Percentiles rank a stretch among this genome's conserved stretches.
Evolutionary conservation across 2,113 vertebrate genomes (phyloP).

Genomic region (Cichladusa arquata): DNA sequence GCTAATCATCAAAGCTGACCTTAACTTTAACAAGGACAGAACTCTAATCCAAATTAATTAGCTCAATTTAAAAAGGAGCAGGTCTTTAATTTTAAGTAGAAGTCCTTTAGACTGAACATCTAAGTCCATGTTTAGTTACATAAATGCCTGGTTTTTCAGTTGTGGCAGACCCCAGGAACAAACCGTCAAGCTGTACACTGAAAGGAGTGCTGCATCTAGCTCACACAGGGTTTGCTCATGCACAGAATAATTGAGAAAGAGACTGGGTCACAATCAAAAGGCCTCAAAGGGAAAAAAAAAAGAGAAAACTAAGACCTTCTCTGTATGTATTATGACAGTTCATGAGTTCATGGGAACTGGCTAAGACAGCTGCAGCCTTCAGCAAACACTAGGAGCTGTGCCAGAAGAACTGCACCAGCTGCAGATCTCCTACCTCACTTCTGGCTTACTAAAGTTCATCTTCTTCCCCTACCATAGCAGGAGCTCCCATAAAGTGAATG

Average conservation of each 20-base stretch:
- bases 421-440: slow-evolving; percentile 10
- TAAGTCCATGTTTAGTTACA: neutral
- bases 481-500: neutral
- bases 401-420: slow-evolving; percentile 38
- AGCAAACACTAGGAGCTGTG: neutral
- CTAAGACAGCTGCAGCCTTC: slow-evolving; percentile 42
- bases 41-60: neutral
- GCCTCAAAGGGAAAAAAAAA: neutral
- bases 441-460: neutral
- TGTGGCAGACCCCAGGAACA: slow-evolving; percentile 4
- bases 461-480: neutral
- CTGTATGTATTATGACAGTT: slow-evolving; percentile 53
- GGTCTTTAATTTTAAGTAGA: neutral
- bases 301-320: slow-evolving; percentile 37
- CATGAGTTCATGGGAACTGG: slow-evolving; percentile 64
- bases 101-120: neutral
- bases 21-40: neutral
- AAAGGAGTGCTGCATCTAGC: neutral
- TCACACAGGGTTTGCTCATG: slow-evolving; percentile 54
- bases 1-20: neutral
- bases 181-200: neutral
- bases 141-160: neutral
- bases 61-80: neutral
- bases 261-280: slow-evolving; percentile 35
- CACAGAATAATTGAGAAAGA: slow-evolving; percentile 48